Evolutionary conservation across 2,113 vertebrate species (phyloP), one percentile per base, ranked within the genome.

Genomic region (Alaudala cheleensis): DNA sequence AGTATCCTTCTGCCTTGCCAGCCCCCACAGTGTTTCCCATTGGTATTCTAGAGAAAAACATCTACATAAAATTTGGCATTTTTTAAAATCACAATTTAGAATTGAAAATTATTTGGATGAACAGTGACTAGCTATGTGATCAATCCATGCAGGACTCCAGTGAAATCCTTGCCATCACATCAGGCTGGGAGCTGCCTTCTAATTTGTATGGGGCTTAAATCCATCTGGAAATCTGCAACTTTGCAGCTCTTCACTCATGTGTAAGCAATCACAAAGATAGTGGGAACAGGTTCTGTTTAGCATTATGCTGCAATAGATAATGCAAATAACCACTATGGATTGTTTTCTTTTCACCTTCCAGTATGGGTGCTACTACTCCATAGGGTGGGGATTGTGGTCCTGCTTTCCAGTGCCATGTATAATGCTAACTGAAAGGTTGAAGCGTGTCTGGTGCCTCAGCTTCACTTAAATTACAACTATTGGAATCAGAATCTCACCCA

Each of bases 341-440:
- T 72, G 58, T 47, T 47, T 51, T 28, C 11, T 21, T 79, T 58
- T 60, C 42, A 44, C 50, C 11, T 28, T 85, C 2, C 14, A 31
- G 1, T 26, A 51, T 23, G 42, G 14, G 9, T 62, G 64, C 57
- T 67, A 0, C 33, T 58, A 0, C 37, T 78, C 28, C 51, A 0
- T 39, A 34, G 40, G 19, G 28, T 50, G 16, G 25, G 5, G 39
- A 5, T 10, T 49, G 9, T 13, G 49, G 12, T 49, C n/a, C 37
- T 49, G 26, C 37, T 61, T 85, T 74, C 23, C 57, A 66, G 21
- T n/a, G 47, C 37, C 7, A 2, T 34, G 17, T 33, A 7, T 54
- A 50, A 65, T 26, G 25, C 53, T 25, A 28, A 22, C 34, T 76
- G 73, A 42, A 72, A 66, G 14, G 10, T 0, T 76, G 39, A 24